These are phyloP conservation scores for Chionoecetes opilio DNA, from an alignment of 1,140 invertebrate species.

Conservation along the genomic window DNA sequence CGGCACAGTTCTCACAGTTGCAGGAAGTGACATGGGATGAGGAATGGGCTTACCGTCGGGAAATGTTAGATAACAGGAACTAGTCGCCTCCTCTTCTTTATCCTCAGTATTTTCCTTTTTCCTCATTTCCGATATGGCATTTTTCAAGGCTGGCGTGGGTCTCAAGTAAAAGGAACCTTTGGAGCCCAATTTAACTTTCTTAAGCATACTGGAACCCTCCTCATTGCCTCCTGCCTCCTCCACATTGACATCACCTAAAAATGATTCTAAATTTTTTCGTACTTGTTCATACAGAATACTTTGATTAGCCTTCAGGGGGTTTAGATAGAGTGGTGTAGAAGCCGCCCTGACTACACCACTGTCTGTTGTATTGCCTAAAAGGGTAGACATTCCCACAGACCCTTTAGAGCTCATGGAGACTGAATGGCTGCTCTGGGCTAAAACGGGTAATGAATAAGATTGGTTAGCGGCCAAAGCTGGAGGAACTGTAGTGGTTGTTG, in stretches of 20 bases:
- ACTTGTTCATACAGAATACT: neutral
- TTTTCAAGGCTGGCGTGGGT: conserved; percentile 58
- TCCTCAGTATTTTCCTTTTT: conserved; percentile 34
- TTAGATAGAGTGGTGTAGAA: neutral
- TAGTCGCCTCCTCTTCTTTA: neutral
- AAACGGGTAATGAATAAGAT: neutral
- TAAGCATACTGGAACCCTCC: conserved; percentile 43
- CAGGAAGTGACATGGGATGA: conserved; percentile 48
- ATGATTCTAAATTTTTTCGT: neutral
- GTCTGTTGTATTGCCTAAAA: too few species aligned
- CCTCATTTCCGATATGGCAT: conserved; percentile 71
- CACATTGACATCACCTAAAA: neutral
- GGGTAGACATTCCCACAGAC: too few species aligned
- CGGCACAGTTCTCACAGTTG: too few species aligned
- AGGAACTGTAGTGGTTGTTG: neutral
- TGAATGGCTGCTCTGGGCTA: neutral
- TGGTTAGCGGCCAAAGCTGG: conserved; percentile 49
- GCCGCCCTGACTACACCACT: neutral
- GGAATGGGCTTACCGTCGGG: conserved; percentile 66
- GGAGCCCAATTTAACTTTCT: conserved; percentile 67
- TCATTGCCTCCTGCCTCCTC: too few species aligned
- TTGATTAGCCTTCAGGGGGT: neutral
- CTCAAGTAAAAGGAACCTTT: conserved; percentile 63
- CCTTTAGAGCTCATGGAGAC: too few species aligned
- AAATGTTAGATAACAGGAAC: neutral